Evolutionary conservation across 2,888 invertebrate genomes (phyloP).

Genomic region (Operophtera brumata): DNA sequence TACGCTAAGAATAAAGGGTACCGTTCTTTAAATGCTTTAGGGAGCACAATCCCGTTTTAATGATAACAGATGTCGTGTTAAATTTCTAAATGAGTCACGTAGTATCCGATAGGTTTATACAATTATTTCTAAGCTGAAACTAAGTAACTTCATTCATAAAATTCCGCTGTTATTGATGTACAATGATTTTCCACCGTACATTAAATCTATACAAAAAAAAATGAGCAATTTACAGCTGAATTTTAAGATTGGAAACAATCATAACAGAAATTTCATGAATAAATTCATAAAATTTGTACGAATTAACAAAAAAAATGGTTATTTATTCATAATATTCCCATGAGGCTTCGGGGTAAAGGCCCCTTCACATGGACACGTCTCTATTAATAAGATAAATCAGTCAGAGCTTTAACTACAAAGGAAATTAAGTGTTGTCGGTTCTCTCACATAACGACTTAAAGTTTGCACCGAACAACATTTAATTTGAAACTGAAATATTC

Average conservation of each 20-base stretch:
- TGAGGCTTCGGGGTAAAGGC: conserved; percentile 16
- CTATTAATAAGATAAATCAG: conserved; percentile 8
- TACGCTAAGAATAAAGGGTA: neutral
- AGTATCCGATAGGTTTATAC: conserved; percentile 3
- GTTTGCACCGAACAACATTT: conserved; percentile 21
- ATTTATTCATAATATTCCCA: conserved; percentile 18
- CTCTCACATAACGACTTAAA: neutral
- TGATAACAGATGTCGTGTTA: neutral
- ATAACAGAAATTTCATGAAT: conserved; percentile 7
- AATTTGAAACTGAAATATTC: conserved; percentile 19
- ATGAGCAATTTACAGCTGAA: neutral
- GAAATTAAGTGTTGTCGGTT: conserved; percentile 27
- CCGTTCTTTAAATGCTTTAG: conserved; percentile 9
- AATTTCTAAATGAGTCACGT: conserved; percentile 3
- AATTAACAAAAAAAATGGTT: neutral
- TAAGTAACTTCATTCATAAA: conserved; percentile 8
- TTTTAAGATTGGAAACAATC: conserved; percentile 11
- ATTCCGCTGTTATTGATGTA: conserved; percentile 3
- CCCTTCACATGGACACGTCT: conserved; percentile 47
- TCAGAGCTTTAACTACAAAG: conserved; percentile 26
- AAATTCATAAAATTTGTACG: neutral
- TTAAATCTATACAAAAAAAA: neutral
- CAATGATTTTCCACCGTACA: neutral
- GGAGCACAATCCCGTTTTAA: conserved; percentile 15
- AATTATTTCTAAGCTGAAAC: conserved; percentile 14